Base-by-base conservation (phyloP, 2,888 invertebrate genomes). In the Taenaris catops region DNA sequence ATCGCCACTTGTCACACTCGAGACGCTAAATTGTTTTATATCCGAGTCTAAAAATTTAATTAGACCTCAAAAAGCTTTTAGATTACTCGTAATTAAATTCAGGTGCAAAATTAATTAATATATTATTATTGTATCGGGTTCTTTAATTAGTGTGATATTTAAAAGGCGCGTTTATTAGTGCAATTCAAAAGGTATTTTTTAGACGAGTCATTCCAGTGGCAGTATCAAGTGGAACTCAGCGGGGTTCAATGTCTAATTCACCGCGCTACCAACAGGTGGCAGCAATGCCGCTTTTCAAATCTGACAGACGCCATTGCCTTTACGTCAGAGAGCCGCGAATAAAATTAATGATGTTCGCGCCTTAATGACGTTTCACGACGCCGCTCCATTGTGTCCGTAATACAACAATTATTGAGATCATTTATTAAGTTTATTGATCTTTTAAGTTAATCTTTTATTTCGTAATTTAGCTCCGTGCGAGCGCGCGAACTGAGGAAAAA, bases 371-470 rank as follows among this genome's bases (percentile, higher is more conserved):
- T 73, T 73, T 76, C 79, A 78, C 84, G 80, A 81, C 72, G 84
- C 84, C 83, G 81, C 79, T 75, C 84, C 81, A 86, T 86, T 86
- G 86, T 86, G 73, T 69, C 76, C 76, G 83, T 86, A 86, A 84
- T 86, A 81, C 81, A 86, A 86, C 86, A 84, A 86, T 84, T 86
- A 86, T 84, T 86, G 79, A 86, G 86, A 86, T 84, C 84, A 86
- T 86, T 86, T 86, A 84, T 86, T 84, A 86, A 84, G 84, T 86
- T 86, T 86, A 86, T 86, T 86, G 86, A 84, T 86, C 84, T 84
- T 84, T 86, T 84, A 84, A 83, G 71, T 84, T 84, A 84, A 86
- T 86, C 86, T 86, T 86, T 86, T 86, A 84, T 86, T 84, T 86
- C 79, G 84, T 86, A 84, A 86, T 86, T 86, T 84, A 80, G 79